Percentiles rank a stretch among this genome's conserved stretches.
Conservation (phyloP, 2,888 invertebrate genomes). For the Scaptodrosophila latifasciaeformis region DNA sequence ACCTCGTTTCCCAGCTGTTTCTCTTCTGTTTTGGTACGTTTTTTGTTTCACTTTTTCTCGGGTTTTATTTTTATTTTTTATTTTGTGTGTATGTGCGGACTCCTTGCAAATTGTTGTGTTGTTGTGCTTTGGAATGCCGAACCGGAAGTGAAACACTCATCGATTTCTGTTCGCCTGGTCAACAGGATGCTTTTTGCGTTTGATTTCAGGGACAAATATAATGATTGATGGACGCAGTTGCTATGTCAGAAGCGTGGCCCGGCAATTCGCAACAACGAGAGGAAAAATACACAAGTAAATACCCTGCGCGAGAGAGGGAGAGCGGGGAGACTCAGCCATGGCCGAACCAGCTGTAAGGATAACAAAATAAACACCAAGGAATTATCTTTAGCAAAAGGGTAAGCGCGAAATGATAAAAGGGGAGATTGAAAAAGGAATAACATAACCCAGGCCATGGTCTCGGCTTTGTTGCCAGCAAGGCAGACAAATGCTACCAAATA, state of each 20-base stretch:
- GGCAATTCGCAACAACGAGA: neutral
- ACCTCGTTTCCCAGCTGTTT: slow-evolving; percentile 48
- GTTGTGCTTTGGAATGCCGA: slow-evolving; percentile 38
- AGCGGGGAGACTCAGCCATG: too few relatives aligned
- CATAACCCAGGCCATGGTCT: too few relatives aligned
- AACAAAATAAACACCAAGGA: too few relatives aligned
- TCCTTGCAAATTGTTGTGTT: slow-evolving; percentile 8
- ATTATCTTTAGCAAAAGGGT: too few relatives aligned
- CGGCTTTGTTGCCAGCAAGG: too few relatives aligned
- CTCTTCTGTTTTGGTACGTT: slow-evolving; percentile 12
- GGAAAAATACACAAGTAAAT: neutral
- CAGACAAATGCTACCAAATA: too few relatives aligned
- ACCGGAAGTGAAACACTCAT: slow-evolving; percentile 43
- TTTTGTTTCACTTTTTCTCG: slow-evolving; percentile 4
- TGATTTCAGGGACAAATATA: slow-evolving; percentile 72
- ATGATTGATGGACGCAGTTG: slow-evolving; percentile 65
- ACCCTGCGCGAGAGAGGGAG: neutral
- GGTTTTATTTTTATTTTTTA: neutral
- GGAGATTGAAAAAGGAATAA: too few relatives aligned
- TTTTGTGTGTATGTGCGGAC: slow-evolving; percentile 12
- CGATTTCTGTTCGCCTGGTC: slow-evolving; percentile 55
- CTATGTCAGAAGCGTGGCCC: slow-evolving; percentile 47
- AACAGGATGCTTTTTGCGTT: slow-evolving; percentile 72
- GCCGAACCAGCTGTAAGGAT: too few relatives aligned
- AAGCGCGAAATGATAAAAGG: too few relatives aligned